These are phyloP conservation scores for Augiades crinisus DNA, from an alignment of 2,888 invertebrate species.

Conservation along the genomic window DNA sequence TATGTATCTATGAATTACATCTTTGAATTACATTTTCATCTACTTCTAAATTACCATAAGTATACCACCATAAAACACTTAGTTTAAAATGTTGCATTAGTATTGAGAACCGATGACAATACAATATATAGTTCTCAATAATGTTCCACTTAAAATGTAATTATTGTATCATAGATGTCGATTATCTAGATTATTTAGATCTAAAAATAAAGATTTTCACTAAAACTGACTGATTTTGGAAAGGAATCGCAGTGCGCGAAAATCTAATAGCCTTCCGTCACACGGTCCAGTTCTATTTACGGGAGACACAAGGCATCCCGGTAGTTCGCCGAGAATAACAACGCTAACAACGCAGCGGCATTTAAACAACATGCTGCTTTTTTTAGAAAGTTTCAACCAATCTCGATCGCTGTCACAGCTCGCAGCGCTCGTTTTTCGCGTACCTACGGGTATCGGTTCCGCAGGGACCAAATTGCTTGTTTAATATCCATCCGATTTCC, in stretches of 20 bases:
- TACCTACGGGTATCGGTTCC: conserved; percentile 26
- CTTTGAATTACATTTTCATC: too few species aligned
- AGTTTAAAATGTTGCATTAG: too few species aligned
- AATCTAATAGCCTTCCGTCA: conserved; percentile 5
- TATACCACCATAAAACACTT: too few species aligned
- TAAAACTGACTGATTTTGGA: too few species aligned
- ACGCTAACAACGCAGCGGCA: conserved; percentile 18
- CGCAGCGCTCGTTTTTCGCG: conserved; percentile 30
- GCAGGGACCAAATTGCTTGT: conserved; percentile 45
- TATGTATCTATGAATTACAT: too few species aligned
- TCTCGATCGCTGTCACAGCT: conserved; percentile 33
- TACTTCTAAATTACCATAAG: too few species aligned
- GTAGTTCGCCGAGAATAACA: conserved; percentile 19
- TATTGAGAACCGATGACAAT: too few species aligned
- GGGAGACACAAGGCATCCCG: conserved; percentile 14
- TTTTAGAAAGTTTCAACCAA: conserved; percentile 30
- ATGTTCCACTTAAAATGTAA: too few species aligned
- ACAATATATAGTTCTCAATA: too few species aligned
- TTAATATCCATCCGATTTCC: conserved; percentile 61
- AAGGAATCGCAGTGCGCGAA: not conserved
- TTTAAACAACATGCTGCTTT: conserved; percentile 18
- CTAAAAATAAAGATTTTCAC: too few species aligned
- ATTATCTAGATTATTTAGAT: not conserved
- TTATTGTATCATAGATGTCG: too few species aligned
- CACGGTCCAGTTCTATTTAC: conserved; percentile 19